Conservation (phyloP, 2,113 vertebrate genomes). For the Centropus bengalensis region DNA sequence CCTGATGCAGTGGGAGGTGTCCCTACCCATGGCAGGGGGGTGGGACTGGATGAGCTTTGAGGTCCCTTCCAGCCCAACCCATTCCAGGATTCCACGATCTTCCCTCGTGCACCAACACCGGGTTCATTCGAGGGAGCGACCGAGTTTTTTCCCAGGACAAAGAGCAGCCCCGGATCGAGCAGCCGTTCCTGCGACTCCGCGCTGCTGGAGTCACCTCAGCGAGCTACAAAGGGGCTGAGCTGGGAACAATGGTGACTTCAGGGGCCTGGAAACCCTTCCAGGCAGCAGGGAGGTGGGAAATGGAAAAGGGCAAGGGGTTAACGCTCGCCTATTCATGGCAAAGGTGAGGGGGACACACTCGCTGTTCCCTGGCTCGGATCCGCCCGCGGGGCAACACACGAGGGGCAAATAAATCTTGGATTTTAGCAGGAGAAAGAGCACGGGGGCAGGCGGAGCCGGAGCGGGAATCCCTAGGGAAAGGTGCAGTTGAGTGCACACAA, state of each 20-base stretch:
- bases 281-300: conserved; percentile 44
- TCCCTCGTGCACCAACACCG: too few species aligned
- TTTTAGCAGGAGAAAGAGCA: conserved; percentile 56
- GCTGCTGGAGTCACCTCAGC: neutral
- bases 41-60: too few species aligned
- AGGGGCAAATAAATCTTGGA: conserved; percentile 58
- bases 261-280: conserved; percentile 7
- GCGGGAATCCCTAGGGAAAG: conserved; percentile 47
- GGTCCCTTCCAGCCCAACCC: too few species aligned
- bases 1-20: too few species aligned
- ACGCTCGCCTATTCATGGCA: conserved; percentile 37
- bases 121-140: too few species aligned
- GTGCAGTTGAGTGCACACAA: conserved; percentile 38
- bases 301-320: conserved; percentile 62
- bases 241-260: conserved; percentile 53
- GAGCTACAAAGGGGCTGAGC: neutral
- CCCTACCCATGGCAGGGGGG: too few species aligned
- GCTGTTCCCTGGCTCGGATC: conserved; percentile 3
- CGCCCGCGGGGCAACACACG: neutral
- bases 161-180: too few species aligned
- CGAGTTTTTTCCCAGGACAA: too few species aligned
- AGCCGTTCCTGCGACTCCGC: neutral
- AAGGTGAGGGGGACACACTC: conserved; percentile 44
- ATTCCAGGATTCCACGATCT: too few species aligned
- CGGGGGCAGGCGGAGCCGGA: neutral